Evolutionary conservation across 2,113 vertebrate species (phyloP).

Genomic region (Aramus guarauna): DNA sequence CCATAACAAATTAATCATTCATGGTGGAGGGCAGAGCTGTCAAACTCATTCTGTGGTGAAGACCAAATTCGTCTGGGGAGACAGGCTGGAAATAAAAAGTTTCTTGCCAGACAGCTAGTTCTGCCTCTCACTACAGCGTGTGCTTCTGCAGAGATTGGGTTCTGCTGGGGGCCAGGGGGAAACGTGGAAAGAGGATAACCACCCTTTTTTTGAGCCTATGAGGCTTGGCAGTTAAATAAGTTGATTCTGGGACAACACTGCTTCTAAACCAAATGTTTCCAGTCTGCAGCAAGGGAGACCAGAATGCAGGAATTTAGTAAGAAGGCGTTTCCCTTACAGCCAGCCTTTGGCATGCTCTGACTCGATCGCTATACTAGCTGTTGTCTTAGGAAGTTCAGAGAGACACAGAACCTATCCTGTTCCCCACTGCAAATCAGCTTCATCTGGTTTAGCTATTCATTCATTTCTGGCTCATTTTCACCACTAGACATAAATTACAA

Average conservation of each 20-base stretch:
- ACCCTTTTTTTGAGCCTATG: neutral
- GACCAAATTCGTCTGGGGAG: constrained; percentile 39
- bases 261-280: constrained; percentile 13
- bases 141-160: neutral
- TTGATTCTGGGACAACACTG: neutral
- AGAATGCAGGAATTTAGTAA: neutral
- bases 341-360: neutral
- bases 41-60: constrained; percentile 59
- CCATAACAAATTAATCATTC: constrained; percentile 64
- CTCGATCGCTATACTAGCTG: neutral
- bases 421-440: neutral
- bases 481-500: neutral
- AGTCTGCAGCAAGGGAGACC: neutral
- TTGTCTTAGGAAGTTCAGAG: neutral
- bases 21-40: constrained; percentile 52
- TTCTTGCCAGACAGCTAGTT: constrained; percentile 32
- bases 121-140: neutral
- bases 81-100: constrained; percentile 44
- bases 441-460: neutral
- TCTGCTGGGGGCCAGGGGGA: neutral
- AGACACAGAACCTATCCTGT: neutral
- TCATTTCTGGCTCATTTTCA: constrained; percentile 6
- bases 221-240: neutral
- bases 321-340: neutral
- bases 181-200: neutral